Base-by-base conservation (phyloP, 2,888 invertebrate genomes). In the Stomorhina lunata region DNA sequence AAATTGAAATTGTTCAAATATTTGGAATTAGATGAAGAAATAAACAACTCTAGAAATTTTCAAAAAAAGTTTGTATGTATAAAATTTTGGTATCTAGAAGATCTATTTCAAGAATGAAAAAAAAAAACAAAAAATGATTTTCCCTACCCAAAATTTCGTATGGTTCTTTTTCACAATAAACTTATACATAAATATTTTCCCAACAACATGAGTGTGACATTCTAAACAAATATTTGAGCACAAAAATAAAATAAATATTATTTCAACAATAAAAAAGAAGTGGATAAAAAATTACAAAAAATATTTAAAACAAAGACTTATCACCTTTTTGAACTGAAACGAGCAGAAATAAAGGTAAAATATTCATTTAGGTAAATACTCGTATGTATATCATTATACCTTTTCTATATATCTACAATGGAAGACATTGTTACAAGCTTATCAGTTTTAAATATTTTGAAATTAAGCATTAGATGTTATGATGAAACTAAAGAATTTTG, bases 371-470 rank as follows among this genome's bases (percentile, higher is more conserved):
- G 4, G 9, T 45, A 20, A 2, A 4, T 9, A 20, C 4, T n/a
- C n/a, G n/a, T 3, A 48, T 48, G 12, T 22, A 22, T 48, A 25
- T 25, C 22, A 4, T 50, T 25, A 27, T 25, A 32, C 59, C 37
- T 68, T 72, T 61, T 59, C n/a, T n/a, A n/a, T n/a, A n/a, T 48
- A 72, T 72, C 48, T 48, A n/a, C n/a, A n/a, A n/a, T n/a, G 3
- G 15, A 25, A 59, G 22, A 72, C 45, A 71, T 43, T 69, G 32
- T 10, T 57, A 55, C 55, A 69, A 59, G 12, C 15, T 72, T 72
- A 72, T 59, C 71, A 66, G 34, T 50, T 43, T 43, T 22, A 61
- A 40, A 27, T 55, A 12, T 10, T 71, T 72, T 34, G 17, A 55
- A 25, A 61, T 15, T 15, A 61, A 61, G 40, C 40, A 61, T 37